phyloP scores from a whole-genome alignment of 1,140 invertebrate genomes.

The Neodiprion pinetum region DNA sequence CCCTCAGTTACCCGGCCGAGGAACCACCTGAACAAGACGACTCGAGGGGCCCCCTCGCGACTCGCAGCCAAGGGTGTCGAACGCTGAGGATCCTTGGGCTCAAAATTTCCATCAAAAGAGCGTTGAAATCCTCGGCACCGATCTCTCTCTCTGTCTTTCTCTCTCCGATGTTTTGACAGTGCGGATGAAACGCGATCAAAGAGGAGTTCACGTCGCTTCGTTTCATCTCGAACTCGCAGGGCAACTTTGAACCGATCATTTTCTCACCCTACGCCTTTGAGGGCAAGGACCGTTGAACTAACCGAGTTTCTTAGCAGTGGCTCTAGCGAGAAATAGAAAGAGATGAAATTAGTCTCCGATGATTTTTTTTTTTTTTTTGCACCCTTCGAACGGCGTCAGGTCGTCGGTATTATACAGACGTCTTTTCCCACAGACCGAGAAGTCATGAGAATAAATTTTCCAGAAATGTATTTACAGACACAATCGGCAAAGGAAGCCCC shows the following conservation, averaged over 20 bases:
- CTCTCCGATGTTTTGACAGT: no score
- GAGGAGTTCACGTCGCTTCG: no score
- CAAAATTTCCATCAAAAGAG: neutral
- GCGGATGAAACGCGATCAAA: no score
- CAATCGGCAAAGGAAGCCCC: no score
- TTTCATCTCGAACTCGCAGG: no score
- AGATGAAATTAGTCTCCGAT: slow-evolving; percentile 20
- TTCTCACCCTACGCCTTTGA: slow-evolving; percentile 39
- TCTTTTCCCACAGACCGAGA: slow-evolving; percentile 56
- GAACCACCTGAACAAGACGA: slow-evolving; percentile 54
- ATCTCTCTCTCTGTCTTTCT: neutral
- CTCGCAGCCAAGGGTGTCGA: slow-evolving; percentile 41
- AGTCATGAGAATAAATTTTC: no score
- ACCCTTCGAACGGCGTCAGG: slow-evolving; percentile 34
- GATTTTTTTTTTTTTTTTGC: slow-evolving; percentile 45
- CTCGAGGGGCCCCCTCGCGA: slow-evolving; percentile 48
- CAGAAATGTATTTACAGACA: no score
- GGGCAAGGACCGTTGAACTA: slow-evolving; percentile 48
- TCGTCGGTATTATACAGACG: slow-evolving; percentile 52
- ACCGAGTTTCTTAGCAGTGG: slow-evolving; percentile 43
- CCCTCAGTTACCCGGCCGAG: slow-evolving; percentile 36
- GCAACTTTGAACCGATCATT: no score
- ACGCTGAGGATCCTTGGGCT: slow-evolving; percentile 14
- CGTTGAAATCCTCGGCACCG: neutral
- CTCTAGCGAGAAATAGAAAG: no score